A percentile compares a stretch with the other conserved stretches of the same genome.
Evolutionary conservation across 1,140 invertebrate species (phyloP).

Genomic region (Lepidostoma basale): DNA sequence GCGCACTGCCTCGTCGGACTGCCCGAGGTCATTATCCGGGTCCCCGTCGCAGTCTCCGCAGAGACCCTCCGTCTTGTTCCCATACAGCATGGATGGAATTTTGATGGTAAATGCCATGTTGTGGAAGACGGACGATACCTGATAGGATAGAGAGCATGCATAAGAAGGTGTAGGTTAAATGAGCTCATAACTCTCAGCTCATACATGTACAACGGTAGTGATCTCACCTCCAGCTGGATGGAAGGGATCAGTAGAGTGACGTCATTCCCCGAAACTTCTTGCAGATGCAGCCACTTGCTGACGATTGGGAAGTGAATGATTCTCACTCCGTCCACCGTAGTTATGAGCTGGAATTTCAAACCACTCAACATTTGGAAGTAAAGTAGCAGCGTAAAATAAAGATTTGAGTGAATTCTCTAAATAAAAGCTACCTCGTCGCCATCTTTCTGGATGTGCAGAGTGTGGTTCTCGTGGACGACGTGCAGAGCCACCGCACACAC

Average conservation of each 20-base stretch:
- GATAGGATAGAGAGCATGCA: conserved; percentile 8
- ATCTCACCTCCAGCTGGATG: conserved; percentile 59
- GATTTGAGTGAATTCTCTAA: no score
- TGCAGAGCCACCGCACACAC: conserved; percentile 69
- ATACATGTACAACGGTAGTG: neutral
- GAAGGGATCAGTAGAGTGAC: conserved; percentile 56
- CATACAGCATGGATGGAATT: conserved; percentile 74
- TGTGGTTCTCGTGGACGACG: conserved; percentile 68
- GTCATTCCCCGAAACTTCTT: conserved; percentile 56
- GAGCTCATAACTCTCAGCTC: neutral
- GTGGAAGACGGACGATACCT: conserved; percentile 54
- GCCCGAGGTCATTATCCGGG: conserved; percentile 67
- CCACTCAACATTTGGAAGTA: no score
- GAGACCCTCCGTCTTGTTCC: conserved; percentile 74
- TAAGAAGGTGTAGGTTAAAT: neutral
- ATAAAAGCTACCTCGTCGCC: conserved; percentile 18
- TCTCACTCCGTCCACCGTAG: conserved; percentile 52
- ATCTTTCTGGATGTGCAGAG: conserved; percentile 62
- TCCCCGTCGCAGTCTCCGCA: conserved; percentile 80
- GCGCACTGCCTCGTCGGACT: conserved; percentile 58
- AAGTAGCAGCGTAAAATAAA: no score
- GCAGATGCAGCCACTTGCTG: conserved; percentile 62
- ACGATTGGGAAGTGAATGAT: conserved; percentile 58
- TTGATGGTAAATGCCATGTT: conserved; percentile 68
- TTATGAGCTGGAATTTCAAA: conserved; percentile 48